phyloP scores from a whole-genome alignment of 2,888 invertebrate species.

The Esperia sulphurella region DNA sequence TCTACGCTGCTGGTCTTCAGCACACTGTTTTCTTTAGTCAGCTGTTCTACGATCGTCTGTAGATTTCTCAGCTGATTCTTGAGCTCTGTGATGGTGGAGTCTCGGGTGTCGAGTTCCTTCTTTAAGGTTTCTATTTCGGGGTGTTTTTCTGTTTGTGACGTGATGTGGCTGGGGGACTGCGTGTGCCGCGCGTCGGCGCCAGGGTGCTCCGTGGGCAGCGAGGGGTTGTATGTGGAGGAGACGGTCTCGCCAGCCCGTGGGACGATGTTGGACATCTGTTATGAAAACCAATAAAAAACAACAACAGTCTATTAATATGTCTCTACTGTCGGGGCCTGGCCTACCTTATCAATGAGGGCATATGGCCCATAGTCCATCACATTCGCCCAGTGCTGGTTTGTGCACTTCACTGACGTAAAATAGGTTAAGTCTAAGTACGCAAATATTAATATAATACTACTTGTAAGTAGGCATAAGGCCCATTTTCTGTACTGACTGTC shows the following conservation, averaged over 20 bases:
- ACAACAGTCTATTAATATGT: too few relatives aligned
- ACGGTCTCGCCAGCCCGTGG: constrained; percentile 61
- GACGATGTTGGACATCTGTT: constrained; percentile 43
- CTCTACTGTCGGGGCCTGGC: too few relatives aligned
- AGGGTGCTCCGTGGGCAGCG: constrained; percentile 50
- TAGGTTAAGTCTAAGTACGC: too few relatives aligned
- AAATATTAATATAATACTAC: too few relatives aligned
- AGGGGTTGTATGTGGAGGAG: constrained; percentile 60
- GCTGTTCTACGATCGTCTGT: constrained; percentile 84
- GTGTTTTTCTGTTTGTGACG: constrained; percentile 24
- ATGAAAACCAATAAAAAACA: too few relatives aligned
- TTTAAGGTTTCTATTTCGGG: constrained; percentile 53
- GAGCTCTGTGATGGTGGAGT: constrained; percentile 82
- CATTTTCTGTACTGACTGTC: too few relatives aligned
- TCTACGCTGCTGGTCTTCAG: constrained; percentile 80
- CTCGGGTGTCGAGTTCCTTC: constrained; percentile 81
- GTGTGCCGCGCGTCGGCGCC: constrained; percentile 28
- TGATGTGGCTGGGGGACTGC: constrained; percentile 33
- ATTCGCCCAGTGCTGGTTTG: too few relatives aligned
- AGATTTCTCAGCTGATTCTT: constrained; percentile 81
- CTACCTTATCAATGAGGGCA: too few relatives aligned
- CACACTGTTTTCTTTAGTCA: constrained; percentile 89
- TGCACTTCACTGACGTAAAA: too few relatives aligned
- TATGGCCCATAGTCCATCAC: too few relatives aligned
- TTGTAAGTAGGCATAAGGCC: too few relatives aligned